A percentile compares a stretch with the other conserved stretches of the same genome.
Conservation (phyloP, 92 coral and sea anemone genomes). For the Actinernus sp. region DNA sequence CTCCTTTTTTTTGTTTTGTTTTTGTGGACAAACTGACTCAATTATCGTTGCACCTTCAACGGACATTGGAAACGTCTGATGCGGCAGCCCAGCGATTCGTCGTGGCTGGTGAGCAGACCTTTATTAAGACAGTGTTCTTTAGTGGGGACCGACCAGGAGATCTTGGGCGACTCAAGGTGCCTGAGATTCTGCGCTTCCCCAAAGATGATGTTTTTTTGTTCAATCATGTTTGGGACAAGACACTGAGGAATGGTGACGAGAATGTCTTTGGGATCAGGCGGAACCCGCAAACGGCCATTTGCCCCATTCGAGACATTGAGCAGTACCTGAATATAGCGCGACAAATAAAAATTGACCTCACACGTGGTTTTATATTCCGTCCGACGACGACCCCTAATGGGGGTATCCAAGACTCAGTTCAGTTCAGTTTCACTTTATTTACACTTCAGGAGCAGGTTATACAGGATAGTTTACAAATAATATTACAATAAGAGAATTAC, state of each 20-base stretch:
- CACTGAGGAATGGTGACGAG: constrained; percentile 27
- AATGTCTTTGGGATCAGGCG: background rate
- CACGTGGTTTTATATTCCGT: background rate
- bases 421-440: too few relatives aligned
- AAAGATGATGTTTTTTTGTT: constrained; percentile 41
- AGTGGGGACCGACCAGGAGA: constrained; percentile 63
- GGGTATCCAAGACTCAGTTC: too few relatives aligned
- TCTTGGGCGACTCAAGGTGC: constrained; percentile 28
- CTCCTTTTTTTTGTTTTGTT: constrained; percentile 59
- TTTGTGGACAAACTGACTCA: constrained; percentile 31
- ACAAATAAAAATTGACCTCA: background rate
- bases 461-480: too few relatives aligned
- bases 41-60: constrained; percentile 11
- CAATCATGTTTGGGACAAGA: constrained; percentile 57
- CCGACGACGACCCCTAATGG: too few relatives aligned
- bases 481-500: too few relatives aligned
- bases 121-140: constrained; percentile 25
- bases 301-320: background rate
- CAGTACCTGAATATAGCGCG: background rate
- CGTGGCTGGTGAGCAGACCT: constrained; percentile 51
- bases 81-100: constrained; percentile 12
- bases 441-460: too few relatives aligned
- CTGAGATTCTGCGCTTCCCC: constrained; percentile 52
- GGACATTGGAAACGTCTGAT: constrained; percentile 1
- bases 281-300: background rate